Conservation (phyloP, 2,797 vertebrate species). For the Pseudomugil gertrudae region DNA sequence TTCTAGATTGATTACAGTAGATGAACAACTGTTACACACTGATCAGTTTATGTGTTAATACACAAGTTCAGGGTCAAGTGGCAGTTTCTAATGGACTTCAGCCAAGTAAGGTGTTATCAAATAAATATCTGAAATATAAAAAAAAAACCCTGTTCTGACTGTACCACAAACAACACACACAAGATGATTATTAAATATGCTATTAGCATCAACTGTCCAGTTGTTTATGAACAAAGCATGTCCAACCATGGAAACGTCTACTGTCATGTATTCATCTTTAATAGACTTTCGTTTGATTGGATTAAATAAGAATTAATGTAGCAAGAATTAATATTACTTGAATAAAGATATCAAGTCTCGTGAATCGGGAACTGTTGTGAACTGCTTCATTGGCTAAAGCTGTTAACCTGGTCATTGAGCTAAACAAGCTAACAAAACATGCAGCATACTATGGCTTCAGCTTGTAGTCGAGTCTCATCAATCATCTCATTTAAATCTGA, state of each 20-base stretch:
- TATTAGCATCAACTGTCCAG: too few relatives aligned
- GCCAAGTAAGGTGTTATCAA: not conserved
- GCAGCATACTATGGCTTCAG: not conserved
- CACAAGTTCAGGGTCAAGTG: constrained; percentile 12
- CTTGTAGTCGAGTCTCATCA: too few relatives aligned
- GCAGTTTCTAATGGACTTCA: not conserved
- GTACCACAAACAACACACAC: too few relatives aligned
- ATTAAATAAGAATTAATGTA: too few relatives aligned
- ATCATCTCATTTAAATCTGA: too few relatives aligned
- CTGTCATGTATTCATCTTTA: too few relatives aligned
- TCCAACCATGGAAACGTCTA: too few relatives aligned
- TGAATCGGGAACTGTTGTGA: not conserved
- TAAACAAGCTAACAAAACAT: not conserved
- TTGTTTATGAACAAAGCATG: not conserved
- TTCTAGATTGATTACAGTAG: constrained; percentile 10
- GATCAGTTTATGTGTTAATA: constrained; percentile 20
- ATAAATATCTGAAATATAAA: not conserved
- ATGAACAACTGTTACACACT: constrained; percentile 1
- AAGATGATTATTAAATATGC: too few relatives aligned
- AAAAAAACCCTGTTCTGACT: too few relatives aligned
- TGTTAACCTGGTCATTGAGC: not conserved
- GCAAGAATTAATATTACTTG: not conserved
- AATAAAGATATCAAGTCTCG: not conserved
- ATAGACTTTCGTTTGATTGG: too few relatives aligned
- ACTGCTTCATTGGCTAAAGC: not conserved